phyloP scores from a whole-genome alignment of 2,113 vertebrate genomes.

The Tympanuchus pallidicinctus region DNA sequence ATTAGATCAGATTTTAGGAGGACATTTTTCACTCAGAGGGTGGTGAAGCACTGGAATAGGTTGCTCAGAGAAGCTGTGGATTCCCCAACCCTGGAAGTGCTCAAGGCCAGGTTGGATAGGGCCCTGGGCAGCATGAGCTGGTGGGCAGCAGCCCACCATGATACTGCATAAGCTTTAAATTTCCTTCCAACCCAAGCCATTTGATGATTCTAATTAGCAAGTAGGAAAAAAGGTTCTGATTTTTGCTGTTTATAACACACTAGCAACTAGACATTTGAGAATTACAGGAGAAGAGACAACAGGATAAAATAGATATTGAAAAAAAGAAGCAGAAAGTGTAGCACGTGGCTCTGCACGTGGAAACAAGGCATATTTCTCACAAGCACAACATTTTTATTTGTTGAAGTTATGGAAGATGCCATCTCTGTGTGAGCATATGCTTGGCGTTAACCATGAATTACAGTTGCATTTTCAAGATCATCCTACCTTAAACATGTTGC shows the following conservation, averaged over 20 bases:
- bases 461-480: background rate
- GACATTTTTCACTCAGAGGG: background rate
- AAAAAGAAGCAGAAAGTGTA: background rate
- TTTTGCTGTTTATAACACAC: background rate
- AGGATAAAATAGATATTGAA: accelerated
- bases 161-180: background rate
- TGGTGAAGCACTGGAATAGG: background rate
- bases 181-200: background rate
- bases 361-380: background rate
- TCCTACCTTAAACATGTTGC: accelerated
- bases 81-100: background rate
- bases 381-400: background rate
- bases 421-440: background rate
- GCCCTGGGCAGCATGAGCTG: background rate
- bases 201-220: background rate
- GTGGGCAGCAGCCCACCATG: background rate
- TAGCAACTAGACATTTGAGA: background rate
- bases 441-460: background rate
- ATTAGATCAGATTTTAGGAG: background rate
- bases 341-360: background rate
- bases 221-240: background rate
- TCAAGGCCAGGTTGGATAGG: background rate
- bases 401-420: background rate
- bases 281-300: background rate
- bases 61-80: background rate